phyloP scores from a whole-genome alignment of 2,888 invertebrate genomes.

The Meganola albula region DNA sequence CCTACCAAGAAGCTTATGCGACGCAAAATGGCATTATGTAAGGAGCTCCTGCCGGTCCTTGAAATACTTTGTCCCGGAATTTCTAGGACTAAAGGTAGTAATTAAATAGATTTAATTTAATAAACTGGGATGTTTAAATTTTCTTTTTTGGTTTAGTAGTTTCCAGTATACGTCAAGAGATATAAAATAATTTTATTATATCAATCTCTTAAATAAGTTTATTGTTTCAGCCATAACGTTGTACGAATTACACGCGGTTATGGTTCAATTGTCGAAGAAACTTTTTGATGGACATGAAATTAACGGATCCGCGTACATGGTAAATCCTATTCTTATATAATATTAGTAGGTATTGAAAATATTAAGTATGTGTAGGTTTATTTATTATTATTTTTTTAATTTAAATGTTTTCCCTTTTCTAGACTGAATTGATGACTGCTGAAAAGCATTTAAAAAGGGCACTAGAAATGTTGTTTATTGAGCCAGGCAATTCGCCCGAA shows the following conservation, averaged over 20 bases:
- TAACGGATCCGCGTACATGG: slow-evolving; percentile 70
- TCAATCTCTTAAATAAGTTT: slow-evolving; percentile 1
- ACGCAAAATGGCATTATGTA: slow-evolving; percentile 81
- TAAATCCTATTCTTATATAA: slow-evolving; percentile 30
- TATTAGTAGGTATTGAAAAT: neutral
- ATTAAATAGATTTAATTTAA: no score
- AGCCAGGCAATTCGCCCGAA: slow-evolving; percentile 84
- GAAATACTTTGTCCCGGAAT: slow-evolving; percentile 84
- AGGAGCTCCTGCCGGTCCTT: slow-evolving; percentile 80
- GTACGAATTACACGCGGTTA: slow-evolving; percentile 85
- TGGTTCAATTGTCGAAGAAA: slow-evolving; percentile 80
- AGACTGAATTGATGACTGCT: slow-evolving; percentile 76
- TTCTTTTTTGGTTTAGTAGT: no score
- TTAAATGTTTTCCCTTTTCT: slow-evolving; percentile 17
- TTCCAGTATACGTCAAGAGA: no score
- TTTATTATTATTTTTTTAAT: neutral
- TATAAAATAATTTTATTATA: neutral
- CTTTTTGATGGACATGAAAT: slow-evolving; percentile 80
- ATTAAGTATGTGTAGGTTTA: no score
- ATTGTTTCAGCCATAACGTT: slow-evolving; percentile 80
- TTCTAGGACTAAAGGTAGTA: slow-evolving; percentile 80
- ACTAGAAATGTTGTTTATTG: slow-evolving; percentile 82
- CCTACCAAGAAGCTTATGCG: slow-evolving; percentile 76
- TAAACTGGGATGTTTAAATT: no score
- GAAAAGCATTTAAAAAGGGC: slow-evolving; percentile 79